Base-by-base conservation (phyloP, 2,797 vertebrate species). In the Chaetodon trifasciatus region DNA sequence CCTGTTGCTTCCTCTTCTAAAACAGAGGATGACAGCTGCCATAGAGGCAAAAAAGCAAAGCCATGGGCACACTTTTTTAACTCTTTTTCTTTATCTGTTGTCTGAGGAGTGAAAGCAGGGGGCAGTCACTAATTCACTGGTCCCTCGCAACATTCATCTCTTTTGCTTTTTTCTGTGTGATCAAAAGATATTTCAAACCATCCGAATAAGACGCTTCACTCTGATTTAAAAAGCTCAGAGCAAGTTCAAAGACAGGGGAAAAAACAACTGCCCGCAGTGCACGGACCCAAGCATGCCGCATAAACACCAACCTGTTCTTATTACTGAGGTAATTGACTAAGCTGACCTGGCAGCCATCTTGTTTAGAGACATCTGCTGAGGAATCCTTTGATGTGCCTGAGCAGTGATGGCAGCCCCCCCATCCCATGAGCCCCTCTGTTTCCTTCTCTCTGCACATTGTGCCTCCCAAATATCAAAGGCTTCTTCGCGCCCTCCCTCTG, bases 291-390 rank as follows among this genome's bases (percentile, higher is more conserved):
- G 61, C 68, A 57, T 55, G 58, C 44, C 3, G 15, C 63, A 81
- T 74, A 55, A 85, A 78, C 79, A 82, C 49, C 39, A 76, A 88
- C 70, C 78, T 72, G 74, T 39, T 82, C 70, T 80, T 83, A 70
- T 88, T 86, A 77, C 81, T 35, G 76, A 79, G 61, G 70, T 88
- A 82, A 90, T 69, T 89, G 81, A 86, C 88, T 76, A 80, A 86
- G 84, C 74, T 83, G 84, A 89, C 88, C 87, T 87, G 88, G 85
- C 79, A 87, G 87, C 90, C 90, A 93, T 92, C 89, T 92, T 93
- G 90, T 93, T 90, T 84, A 35, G 81, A 88, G 84, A 87, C 91
- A 89, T 91, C 91, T 89, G 88, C 88, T 90, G 67, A 84, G 84
- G 86, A 92, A 88, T 89, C 86, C 87, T 90, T 92, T 89, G 89